phyloP scores from a whole-genome alignment of 2,888 invertebrate species.

The Athrips mouffetella region DNA sequence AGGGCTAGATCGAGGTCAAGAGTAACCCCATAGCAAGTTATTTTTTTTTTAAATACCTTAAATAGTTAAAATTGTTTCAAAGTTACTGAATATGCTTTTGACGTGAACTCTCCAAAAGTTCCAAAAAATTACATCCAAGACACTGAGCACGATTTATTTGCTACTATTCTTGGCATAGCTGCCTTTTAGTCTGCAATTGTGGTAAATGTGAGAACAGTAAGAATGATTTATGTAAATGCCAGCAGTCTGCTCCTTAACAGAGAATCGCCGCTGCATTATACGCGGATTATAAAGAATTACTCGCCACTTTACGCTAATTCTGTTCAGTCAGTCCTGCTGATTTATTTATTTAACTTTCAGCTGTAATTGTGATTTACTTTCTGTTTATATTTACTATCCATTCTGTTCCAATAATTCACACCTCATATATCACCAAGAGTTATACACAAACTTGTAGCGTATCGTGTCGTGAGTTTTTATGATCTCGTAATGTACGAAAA shows the following conservation, averaged over 20 bases:
- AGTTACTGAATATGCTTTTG: too few relatives aligned
- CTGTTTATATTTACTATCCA: conserved; percentile 32
- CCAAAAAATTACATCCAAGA: too few relatives aligned
- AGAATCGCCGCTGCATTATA: conserved; percentile 54
- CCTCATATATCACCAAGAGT: conserved; percentile 28
- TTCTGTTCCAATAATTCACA: conserved; percentile 21
- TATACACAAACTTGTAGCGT: conserved; percentile 19
- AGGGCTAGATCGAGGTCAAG: too few relatives aligned
- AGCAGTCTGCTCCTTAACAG: conserved; percentile 30
- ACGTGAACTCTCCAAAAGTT: too few relatives aligned
- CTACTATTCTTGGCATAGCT: neutral
- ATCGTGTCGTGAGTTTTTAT: conserved; percentile 14
- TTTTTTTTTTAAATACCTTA: too few relatives aligned
- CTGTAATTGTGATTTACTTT: conserved; percentile 43
- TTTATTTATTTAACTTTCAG: conserved; percentile 38
- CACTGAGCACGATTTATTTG: too few relatives aligned
- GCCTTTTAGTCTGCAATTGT: neutral
- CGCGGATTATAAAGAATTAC: conserved; percentile 50
- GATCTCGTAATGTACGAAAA: conserved; percentile 15
- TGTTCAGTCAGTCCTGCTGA: conserved; percentile 32
- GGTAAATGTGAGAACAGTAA: neutral
- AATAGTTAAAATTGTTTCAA: too few relatives aligned
- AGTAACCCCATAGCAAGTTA: too few relatives aligned
- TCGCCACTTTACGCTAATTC: conserved; percentile 44
- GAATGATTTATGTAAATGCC: neutral